Base-by-base conservation (phyloP, 2,797 vertebrate genomes). In the Gobio occitaniae region DNA sequence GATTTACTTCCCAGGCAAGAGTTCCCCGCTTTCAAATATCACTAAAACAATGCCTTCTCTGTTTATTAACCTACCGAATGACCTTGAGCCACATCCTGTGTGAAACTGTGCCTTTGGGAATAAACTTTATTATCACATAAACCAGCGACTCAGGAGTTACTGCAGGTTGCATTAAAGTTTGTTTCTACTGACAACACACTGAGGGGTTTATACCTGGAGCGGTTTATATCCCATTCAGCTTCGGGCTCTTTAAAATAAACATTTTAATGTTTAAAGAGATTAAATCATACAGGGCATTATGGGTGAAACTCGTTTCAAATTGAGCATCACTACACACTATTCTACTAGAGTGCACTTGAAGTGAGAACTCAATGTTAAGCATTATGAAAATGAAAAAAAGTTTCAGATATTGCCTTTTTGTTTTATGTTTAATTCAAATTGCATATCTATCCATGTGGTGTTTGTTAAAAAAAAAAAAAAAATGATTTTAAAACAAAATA, bases 1-100 rank as follows among this genome's bases (percentile, higher is more conserved):
- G 44, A 75, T 65, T 52, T 52, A 52, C 50, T 82, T 38, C 63
- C 78, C 78, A 63, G 59, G 25, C 59, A 82, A 56, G 16, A 47
- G 38, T 19, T 6, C 21, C 38, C 12, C 75, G 54, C 81, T 65
- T 83, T 74, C 41, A 74, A 75, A 83, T 83, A 61, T 61, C 70
- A 83, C 70, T 15, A 61, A n/a, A 74, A 83, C 63, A 80, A 80
- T 69, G 29, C 44, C 29, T 74, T 50, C 56, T 75, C 44, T 74
- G 25, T 65, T 63, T 65, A 50, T 82, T 48, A 74, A 17, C 70
- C 44, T 65, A 61, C 54, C 6, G 8, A 48, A 82, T 75, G 44
- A 83, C 70, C 25, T 61, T 65, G 44, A 83, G 70, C 70, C 70
- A 74, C 70, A 75, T 83, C 81, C 48, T 52, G 78, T 69, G 78